Evolutionary conservation across 2,797 vertebrate species (phyloP).

Genomic region (Cynopterus sphinx): DNA sequence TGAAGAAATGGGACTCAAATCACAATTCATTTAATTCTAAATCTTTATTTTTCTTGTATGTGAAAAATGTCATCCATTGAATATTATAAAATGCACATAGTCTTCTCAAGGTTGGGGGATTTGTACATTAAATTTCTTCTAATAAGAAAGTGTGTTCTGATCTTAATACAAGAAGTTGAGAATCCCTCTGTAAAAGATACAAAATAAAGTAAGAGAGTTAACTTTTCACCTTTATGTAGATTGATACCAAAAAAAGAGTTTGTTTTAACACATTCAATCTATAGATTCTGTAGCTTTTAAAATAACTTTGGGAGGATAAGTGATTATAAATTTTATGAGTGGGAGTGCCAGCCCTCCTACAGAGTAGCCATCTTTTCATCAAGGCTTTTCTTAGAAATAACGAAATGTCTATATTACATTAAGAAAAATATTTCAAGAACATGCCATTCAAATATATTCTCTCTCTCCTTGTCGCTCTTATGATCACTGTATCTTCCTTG

Average conservation of each 20-base stretch:
- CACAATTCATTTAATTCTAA: slow-evolving; percentile 41
- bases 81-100: not conserved
- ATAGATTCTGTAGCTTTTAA: slow-evolving; percentile 37
- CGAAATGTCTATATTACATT: not conserved
- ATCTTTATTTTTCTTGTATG: not conserved
- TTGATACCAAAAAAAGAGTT: not conserved
- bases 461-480: not conserved
- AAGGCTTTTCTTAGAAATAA: slow-evolving; percentile 48
- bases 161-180: not conserved
- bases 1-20: slow-evolving; percentile 30
- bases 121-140: not conserved
- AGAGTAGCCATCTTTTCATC: slow-evolving; percentile 19
- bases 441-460: not conserved
- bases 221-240: not conserved
- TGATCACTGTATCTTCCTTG: not conserved
- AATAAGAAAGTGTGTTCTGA: not conserved
- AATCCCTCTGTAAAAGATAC: not conserved
- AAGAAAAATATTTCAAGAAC: not conserved
- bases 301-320: not conserved
- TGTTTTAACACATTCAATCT: not conserved
- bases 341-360: not conserved
- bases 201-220: not conserved
- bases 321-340: slow-evolving; percentile 40
- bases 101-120: not conserved
- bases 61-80: not conserved